Percentiles rank a stretch among this genome's conserved stretches.
phyloP scores from a whole-genome alignment of 2,888 invertebrate genomes.

The Acrocyrtus sp. region DNA sequence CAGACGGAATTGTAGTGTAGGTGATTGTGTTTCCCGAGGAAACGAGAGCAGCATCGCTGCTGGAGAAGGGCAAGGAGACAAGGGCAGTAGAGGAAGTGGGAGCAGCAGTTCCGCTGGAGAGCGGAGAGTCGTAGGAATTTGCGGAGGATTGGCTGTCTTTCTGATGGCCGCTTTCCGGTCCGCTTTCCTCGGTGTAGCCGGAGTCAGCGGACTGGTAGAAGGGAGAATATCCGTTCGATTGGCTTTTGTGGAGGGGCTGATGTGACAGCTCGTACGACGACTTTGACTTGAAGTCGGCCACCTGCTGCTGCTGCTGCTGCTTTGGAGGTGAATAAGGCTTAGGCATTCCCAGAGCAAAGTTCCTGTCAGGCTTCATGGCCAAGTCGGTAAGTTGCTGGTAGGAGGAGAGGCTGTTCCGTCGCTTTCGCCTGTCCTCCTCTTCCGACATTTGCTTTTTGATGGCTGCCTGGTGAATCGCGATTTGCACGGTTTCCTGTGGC shows the following conservation, averaged over 20 bases:
- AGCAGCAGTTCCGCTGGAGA: slow-evolving; percentile 3
- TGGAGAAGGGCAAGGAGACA: neutral
- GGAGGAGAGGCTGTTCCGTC: slow-evolving; percentile 54
- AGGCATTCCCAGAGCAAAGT: neutral
- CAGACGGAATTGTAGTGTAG: slow-evolving; percentile 21
- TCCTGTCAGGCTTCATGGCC: slow-evolving; percentile 22
- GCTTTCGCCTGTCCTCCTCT: slow-evolving; percentile 64
- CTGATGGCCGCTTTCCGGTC: slow-evolving; percentile 30
- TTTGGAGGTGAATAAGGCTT: neutral
- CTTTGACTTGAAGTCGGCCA: no score
- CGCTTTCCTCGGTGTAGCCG: slow-evolving; percentile 54
- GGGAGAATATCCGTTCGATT: slow-evolving; percentile 15
- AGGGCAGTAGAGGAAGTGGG: neutral
- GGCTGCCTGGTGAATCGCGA: slow-evolving; percentile 67
- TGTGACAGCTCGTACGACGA: slow-evolving; percentile 5
- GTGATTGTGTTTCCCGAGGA: slow-evolving; percentile 20
- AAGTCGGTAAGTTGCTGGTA: slow-evolving; percentile 47
- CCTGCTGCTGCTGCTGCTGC: neutral
- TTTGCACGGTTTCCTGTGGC: slow-evolving; percentile 66
- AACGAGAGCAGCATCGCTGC: neutral
- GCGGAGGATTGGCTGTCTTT: slow-evolving; percentile 27
- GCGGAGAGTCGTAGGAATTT: slow-evolving; percentile 11
- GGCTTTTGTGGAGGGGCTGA: neutral
- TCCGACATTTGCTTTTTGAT: slow-evolving; percentile 67
- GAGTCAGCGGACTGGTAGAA: slow-evolving; percentile 46